Evolutionary conservation across 2,113 vertebrate genomes (phyloP).

Genomic region (Oncorhynchus masou): DNA sequence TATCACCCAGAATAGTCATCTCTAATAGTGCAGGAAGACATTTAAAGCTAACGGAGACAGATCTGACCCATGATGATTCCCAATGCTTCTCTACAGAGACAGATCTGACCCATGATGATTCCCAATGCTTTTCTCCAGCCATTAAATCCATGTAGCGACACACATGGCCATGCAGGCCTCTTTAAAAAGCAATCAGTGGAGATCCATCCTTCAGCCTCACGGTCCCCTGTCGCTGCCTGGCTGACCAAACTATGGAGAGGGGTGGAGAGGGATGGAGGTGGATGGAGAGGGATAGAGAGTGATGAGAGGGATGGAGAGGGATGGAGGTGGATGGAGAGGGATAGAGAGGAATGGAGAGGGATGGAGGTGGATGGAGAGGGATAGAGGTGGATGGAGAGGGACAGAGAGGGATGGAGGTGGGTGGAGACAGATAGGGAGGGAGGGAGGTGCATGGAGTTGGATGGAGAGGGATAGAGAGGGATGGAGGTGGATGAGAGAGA

Average conservation of each 20-base stretch:
- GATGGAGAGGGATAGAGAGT: slow-evolving; percentile 5
- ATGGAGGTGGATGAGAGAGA: too few relatives aligned
- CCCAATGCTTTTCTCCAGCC: neutral
- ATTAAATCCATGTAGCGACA: slow-evolving; percentile 27
- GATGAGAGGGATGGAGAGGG: neutral
- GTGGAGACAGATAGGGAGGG: accelerated
- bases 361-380: neutral
- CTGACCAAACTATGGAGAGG: slow-evolving; percentile 36
- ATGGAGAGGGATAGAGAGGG: too few relatives aligned
- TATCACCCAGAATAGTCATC: too few relatives aligned
- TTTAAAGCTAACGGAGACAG: neutral
- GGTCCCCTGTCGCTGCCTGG: slow-evolving; percentile 28
- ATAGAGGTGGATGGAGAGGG: too few relatives aligned
- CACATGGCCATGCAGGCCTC: slow-evolving; percentile 36
- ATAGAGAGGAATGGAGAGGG: too few relatives aligned
- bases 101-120: slow-evolving; percentile 4
- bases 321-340: neutral
- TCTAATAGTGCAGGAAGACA: too few relatives aligned
- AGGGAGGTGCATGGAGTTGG: too few relatives aligned
- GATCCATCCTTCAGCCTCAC: slow-evolving; percentile 50
- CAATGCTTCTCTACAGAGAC: neutral
- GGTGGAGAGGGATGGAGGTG: slow-evolving; percentile 21
- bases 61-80: slow-evolving; percentile 7
- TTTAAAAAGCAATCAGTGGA: neutral
- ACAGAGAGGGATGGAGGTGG: accelerated